A percentile compares a stretch with the other conserved stretches of the same genome.
phyloP scores from a whole-genome alignment of 2,888 invertebrate genomes.

The Drosophila neutralis region DNA sequence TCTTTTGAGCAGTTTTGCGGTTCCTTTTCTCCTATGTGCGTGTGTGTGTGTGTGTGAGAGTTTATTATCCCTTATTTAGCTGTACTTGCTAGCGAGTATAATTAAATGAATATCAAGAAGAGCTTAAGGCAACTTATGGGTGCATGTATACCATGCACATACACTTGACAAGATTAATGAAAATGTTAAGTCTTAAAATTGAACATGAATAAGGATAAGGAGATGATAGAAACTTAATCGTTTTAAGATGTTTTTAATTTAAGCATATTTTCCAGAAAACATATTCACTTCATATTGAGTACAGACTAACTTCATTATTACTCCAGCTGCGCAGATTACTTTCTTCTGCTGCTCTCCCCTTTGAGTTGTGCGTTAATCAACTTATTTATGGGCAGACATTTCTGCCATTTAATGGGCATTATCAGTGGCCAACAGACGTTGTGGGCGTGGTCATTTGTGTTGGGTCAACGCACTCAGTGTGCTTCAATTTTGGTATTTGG shows the following conservation, averaged over 20 bases:
- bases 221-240: background rate
- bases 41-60: background rate
- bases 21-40: background rate
- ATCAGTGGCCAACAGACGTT: slow-evolving; percentile 47
- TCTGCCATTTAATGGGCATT: slow-evolving; percentile 53
- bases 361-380: slow-evolving; percentile 52
- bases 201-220: background rate
- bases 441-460: background rate
- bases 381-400: slow-evolving; percentile 58
- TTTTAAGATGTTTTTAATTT: background rate
- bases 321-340: background rate
- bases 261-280: background rate
- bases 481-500: slow-evolving; percentile 12
- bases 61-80: slow-evolving; percentile 16
- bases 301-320: slow-evolving; percentile 17
- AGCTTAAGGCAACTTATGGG: background rate
- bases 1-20: slow-evolving; percentile 55
- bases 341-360: background rate
- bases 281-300: background rate
- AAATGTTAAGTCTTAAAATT: background rate
- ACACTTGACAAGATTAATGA: background rate
- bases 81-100: slow-evolving; percentile 19
- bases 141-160: background rate
- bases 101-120: slow-evolving; percentile 10
- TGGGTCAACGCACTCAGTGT: slow-evolving; percentile 37